Base-by-base conservation (phyloP, 2,888 invertebrate genomes). In the Micoletzkya japonica region DNA sequence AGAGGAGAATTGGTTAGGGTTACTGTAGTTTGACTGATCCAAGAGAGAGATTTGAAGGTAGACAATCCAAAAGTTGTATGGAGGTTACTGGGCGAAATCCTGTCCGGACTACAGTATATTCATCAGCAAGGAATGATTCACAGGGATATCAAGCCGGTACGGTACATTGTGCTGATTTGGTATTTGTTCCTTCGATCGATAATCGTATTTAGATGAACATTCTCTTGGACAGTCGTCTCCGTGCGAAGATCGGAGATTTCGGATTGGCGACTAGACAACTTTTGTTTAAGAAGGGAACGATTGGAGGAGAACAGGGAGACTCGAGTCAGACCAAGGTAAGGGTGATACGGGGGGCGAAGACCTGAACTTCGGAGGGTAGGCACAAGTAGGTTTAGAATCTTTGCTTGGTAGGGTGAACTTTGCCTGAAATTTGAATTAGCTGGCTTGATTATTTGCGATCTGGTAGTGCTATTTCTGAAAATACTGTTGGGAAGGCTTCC, bases 201-300 rank as follows among this genome's bases (percentile, higher is more conserved):
- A n/a, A 7, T 17, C 1, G 44, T 26, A 49, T 70, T 14, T 57
- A 76, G 70, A 94, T 92, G 0, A 97, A 97, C 85, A 94, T 97
- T 83, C 96, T 97, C 87, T 89, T 98, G 85, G 95, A 95, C 86
- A 91, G 91, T 1, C 82, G 87, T 72, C 95, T 95, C 87, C 93
- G 94, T 86, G 94, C 94, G 1, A 97, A 97, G 89, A 97, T 97
- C 76, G 97, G 96, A 17, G 97, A 97, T 87, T 97, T 97, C 87
- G 97, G 97, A 20, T 89, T 97, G 2, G 96, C 97, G 0, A 83
- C 82, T 1, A 49, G 73, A 17, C 76, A 75, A 14, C 64, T 74
- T 4, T 32, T 73, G 32, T 57, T 56, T 4, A 72, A 72, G 54
- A 70, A 37, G n/a, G 26, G 39, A 24, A 59, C 30, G 52, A 60